These are phyloP conservation scores for Anoplopoma fimbria DNA, from an alignment of 2,113 vertebrate genomes.

Conservation along the genomic window DNA sequence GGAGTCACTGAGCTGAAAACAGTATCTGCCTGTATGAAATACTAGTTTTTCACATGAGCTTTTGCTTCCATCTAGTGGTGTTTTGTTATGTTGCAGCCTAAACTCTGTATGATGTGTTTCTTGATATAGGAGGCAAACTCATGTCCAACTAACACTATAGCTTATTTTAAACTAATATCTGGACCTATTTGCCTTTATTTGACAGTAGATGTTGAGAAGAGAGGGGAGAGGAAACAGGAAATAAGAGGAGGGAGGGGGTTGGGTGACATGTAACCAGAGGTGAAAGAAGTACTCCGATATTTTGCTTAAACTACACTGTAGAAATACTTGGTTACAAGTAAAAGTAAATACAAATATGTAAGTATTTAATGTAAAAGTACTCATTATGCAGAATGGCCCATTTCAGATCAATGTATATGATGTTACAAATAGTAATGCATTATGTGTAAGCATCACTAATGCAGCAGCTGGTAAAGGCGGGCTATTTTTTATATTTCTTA, in stretches of 20 bases:
- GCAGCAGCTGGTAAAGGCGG: not conserved
- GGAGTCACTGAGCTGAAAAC: not conserved
- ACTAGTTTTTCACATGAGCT: not conserved
- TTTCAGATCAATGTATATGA: not conserved
- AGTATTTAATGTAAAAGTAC: not conserved
- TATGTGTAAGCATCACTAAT: not conserved
- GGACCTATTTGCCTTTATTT: not conserved
- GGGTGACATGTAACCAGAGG: not conserved
- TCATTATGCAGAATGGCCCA: no score
- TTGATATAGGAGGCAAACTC: not conserved
- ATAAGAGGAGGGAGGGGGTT: not conserved
- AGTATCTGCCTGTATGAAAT: not conserved
- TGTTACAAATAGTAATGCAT: not conserved
- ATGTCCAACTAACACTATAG: not conserved
- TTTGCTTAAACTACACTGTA: not conserved
- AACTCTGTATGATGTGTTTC: not conserved
- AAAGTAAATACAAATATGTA: not conserved
- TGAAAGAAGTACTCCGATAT: not conserved
- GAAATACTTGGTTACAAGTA: not conserved
- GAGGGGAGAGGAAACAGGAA: not conserved
- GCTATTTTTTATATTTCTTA: not conserved
- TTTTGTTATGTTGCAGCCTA: not conserved
- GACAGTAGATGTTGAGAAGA: not conserved
- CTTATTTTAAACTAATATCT: not conserved
- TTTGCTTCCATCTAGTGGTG: constrained; percentile 64